Percentiles rank a stretch among this genome's conserved stretches.
Conservation (phyloP, 1,140 invertebrate genomes). For the Proctacanthus coquilletti region DNA sequence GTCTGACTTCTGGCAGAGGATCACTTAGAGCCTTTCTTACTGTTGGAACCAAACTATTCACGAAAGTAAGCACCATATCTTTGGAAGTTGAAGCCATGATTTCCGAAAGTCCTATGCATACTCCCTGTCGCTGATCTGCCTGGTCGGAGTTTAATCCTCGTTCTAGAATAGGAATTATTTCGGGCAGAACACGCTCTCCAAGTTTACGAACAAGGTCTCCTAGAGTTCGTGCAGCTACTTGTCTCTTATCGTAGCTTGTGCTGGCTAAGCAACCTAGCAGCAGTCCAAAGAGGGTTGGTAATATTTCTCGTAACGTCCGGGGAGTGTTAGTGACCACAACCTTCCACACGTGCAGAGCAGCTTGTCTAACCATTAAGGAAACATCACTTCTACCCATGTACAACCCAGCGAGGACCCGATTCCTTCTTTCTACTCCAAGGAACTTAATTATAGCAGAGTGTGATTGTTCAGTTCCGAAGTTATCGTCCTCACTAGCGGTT, state of each 20-base stretch:
- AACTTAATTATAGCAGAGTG: conserved; percentile 79
- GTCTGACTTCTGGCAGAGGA: conserved; percentile 78
- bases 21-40: conserved; percentile 87
- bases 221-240: conserved; percentile 88
- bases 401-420: conserved; percentile 84
- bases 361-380: conserved; percentile 89
- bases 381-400: conserved; percentile 98
- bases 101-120: conserved; percentile 95
- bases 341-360: conserved; percentile 96
- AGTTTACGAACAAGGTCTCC: conserved; percentile 95
- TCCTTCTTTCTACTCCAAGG: conserved; percentile 75
- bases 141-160: conserved; percentile 78
- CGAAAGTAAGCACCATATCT: conserved; percentile 88
- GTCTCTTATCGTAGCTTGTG: conserved; percentile 89
- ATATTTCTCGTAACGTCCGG: conserved; percentile 87
- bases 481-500: conserved; percentile 95
- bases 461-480: conserved; percentile 95
- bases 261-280: conserved; percentile 86
- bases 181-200: conserved; percentile 91
- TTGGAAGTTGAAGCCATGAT: conserved; percentile 93
- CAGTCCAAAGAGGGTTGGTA: conserved; percentile 85
- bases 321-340: conserved; percentile 95
- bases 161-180: conserved; percentile 96
- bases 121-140: conserved; percentile 89
- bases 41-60: conserved; percentile 94